A percentile compares a stretch with the other conserved stretches of the same genome.
These are phyloP conservation scores for Enteromius radiatus DNA, from an alignment of 2,797 vertebrate genomes.

Conservation along the genomic window DNA sequence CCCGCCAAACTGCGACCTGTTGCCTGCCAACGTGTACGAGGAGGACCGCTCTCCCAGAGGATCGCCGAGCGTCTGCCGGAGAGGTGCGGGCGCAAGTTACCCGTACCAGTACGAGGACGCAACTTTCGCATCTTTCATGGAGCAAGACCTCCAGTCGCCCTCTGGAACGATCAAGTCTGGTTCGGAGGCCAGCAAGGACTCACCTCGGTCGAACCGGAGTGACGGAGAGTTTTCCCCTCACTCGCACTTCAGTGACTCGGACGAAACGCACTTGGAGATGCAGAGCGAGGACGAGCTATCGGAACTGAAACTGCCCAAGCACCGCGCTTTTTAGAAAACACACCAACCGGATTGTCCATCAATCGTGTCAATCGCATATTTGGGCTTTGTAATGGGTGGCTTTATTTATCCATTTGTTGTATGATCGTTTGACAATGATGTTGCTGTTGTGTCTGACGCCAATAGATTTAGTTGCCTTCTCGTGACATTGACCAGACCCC, in stretches of 20 bases:
- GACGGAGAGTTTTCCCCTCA: conserved; percentile 96
- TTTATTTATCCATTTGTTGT: conserved; percentile 57
- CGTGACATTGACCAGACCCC: conserved; percentile 72
- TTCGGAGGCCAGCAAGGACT: conserved; percentile 81
- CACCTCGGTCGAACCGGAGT: conserved; percentile 87
- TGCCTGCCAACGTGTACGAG: conserved; percentile 61
- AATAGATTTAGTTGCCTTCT: conserved; percentile 69
- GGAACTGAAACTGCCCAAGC: conserved; percentile 72
- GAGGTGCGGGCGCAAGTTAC: conserved; percentile 66
- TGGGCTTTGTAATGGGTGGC: conserved; percentile 54
- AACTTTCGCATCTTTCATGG: conserved; percentile 77
- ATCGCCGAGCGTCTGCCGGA: conserved; percentile 66
- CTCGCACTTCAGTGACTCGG: conserved; percentile 97
- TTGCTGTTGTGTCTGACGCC: conserved; percentile 69
- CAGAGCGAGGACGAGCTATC: conserved; percentile 81
- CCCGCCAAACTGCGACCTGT: conserved; percentile 71
- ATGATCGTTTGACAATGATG: conserved; percentile 63
- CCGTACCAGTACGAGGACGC: conserved; percentile 82
- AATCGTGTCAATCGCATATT: conserved; percentile 71
- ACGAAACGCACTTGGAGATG: conserved; percentile 85
- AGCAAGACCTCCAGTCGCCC: conserved; percentile 80
- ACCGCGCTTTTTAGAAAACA: conserved; percentile 67
- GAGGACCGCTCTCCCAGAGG: conserved; percentile 61
- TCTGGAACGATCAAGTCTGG: conserved; percentile 71
- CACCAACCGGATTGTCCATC: conserved; percentile 42